Evolutionary conservation across 1,140 invertebrate genomes (phyloP).

Genomic region (Brachionus paranguensis): DNA sequence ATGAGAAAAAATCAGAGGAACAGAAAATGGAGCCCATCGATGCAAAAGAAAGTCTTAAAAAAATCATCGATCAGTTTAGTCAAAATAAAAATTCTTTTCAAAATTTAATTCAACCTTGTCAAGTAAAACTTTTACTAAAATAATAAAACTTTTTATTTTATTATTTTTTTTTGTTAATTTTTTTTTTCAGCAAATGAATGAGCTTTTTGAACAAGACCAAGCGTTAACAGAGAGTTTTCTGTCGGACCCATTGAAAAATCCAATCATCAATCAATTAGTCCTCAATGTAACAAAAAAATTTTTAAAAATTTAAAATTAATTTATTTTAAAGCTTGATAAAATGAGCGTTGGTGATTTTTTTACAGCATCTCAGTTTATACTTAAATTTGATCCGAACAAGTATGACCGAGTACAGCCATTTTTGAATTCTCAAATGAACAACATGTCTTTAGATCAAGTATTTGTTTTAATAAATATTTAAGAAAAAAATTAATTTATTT

Average conservation of each 20-base stretch:
- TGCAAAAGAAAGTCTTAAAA: not conserved
- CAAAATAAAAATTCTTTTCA: constrained; percentile 4
- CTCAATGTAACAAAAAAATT: not conserved
- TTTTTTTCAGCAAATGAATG: not conserved
- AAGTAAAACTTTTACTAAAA: not conserved
- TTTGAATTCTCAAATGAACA: not conserved
- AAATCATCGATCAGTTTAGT: not conserved
- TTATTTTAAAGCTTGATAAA: constrained; percentile 5
- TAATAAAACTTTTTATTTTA: no score
- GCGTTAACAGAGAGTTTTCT: not conserved
- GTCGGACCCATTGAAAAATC: not conserved
- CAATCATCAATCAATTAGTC: not conserved
- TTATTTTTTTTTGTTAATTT: not conserved
- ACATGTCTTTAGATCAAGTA: not conserved
- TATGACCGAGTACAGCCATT: not conserved
- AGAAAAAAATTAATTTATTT: not conserved
- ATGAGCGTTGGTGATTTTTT: not conserved
- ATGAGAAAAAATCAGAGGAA: not conserved
- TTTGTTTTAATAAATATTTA: not conserved
- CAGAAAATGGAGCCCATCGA: not conserved
- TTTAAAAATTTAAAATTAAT: not conserved
- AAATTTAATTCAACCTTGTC: not conserved
- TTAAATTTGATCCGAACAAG: not conserved
- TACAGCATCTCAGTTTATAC: not conserved
- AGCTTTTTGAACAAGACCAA: not conserved